These are phyloP conservation scores for Eucidaris tribuloides DNA, from an alignment of 35 echinoderm and acorn worm genomes.

Conservation along the genomic window DNA sequence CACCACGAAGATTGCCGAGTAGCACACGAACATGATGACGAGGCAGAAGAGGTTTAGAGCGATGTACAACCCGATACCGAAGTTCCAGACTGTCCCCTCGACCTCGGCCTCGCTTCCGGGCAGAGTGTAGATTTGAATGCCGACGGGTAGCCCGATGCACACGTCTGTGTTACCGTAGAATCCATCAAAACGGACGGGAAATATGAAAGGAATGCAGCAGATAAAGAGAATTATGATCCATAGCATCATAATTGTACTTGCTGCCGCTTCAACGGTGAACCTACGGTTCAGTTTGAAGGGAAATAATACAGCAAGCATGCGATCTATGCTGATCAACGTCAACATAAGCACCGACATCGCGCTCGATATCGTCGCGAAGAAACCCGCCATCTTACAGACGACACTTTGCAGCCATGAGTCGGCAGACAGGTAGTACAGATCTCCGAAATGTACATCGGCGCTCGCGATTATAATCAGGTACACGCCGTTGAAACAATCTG, in stretches of 20 bases:
- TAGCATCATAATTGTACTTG: background rate
- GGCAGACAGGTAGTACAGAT: background rate
- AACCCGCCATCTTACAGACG: constrained; percentile 29
- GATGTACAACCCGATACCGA: constrained; percentile 22
- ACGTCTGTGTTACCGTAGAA: constrained; percentile 28
- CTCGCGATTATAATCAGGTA: constrained; percentile 49
- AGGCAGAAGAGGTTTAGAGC: constrained; percentile 13
- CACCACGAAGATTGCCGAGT: background rate
- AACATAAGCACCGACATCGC: constrained; percentile 43
- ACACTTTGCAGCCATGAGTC: constrained; percentile 25
- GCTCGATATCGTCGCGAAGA: constrained; percentile 28
- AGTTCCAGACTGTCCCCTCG: constrained; percentile 3
- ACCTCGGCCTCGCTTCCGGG: background rate
- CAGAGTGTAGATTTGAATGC: background rate
- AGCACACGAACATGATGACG: constrained; percentile 14
- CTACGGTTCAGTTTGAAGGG: constrained; percentile 6
- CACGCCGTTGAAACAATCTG: constrained; percentile 40
- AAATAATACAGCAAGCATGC: constrained; percentile 17
- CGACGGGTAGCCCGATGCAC: constrained; percentile 32
- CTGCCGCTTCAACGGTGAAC: background rate
- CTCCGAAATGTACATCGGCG: constrained; percentile 18
- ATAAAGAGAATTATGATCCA: constrained; percentile 2
- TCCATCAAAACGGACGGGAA: background rate
- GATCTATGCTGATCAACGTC: constrained; percentile 43
- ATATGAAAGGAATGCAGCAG: constrained; percentile 7